Conservation (phyloP, 2,113 vertebrate species). For the Dromaius novaehollandiae region DNA sequence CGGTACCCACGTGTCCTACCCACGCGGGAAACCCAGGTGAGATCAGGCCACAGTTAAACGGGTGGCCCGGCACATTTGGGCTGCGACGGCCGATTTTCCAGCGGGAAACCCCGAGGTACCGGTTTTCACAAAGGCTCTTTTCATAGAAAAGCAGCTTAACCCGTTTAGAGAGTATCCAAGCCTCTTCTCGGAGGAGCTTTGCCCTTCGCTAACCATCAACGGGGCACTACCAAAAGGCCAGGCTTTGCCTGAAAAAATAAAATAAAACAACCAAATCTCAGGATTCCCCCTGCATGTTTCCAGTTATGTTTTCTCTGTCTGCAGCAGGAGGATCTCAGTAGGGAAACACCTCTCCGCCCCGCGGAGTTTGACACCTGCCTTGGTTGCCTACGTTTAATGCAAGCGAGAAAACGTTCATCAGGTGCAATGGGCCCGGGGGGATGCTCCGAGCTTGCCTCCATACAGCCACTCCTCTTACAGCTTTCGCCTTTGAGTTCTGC, state of each 20-base stretch:
- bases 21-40: background rate
- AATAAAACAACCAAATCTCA: background rate
- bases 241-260: background rate
- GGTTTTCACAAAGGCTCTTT: background rate
- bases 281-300: background rate
- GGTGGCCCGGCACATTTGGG: accelerated
- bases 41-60: no score
- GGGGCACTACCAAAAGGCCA: background rate
- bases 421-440: background rate
- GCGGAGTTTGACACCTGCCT: background rate
- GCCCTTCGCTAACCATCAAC: background rate
- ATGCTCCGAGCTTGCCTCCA: background rate
- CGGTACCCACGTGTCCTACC: background rate
- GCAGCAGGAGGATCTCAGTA: no score
- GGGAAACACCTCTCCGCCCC: no score
- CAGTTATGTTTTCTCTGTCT: background rate
- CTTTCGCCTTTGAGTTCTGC: no score
- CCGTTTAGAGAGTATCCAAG: background rate
- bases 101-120: background rate
- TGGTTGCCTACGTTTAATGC: background rate
- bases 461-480: no score
- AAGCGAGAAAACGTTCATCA: background rate
- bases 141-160: constrained; percentile 2
- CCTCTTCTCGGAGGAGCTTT: background rate
- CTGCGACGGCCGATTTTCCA: background rate